Conservation (phyloP, 2,888 invertebrate species). For the Tetranychus truncatus region DNA sequence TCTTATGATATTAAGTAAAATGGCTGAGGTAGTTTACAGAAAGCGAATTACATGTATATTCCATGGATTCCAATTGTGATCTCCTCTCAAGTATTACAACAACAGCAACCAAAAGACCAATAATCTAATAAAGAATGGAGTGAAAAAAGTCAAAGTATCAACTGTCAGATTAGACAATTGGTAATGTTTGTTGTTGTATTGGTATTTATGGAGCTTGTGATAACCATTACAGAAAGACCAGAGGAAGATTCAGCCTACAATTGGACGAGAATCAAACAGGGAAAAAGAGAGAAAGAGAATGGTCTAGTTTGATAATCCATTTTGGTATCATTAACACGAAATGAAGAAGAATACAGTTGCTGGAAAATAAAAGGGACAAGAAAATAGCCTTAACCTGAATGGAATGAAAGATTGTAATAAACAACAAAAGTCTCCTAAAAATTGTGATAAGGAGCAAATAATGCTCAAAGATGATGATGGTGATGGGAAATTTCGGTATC, state of each 20-base stretch:
- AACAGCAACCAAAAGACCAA: background rate
- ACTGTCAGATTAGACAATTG: background rate
- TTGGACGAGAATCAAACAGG: no score
- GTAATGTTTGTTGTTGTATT: background rate
- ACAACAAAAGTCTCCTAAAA: no score
- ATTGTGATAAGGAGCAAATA: background rate
- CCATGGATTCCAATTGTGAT: background rate
- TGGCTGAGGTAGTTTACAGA: background rate
- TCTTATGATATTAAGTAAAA: background rate
- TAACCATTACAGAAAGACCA: no score
- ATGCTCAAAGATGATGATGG: background rate
- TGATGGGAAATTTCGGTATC: background rate
- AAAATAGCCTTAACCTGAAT: no score
- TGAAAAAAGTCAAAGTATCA: background rate
- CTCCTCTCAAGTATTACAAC: no score
- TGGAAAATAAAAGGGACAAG: no score
- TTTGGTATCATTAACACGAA: no score
- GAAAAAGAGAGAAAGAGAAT: no score
- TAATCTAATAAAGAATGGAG: background rate
- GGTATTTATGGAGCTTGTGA: background rate
- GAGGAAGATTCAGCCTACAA: no score
- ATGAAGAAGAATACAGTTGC: no score
- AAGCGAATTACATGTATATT: background rate
- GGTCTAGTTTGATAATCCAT: no score
- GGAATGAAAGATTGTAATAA: no score